A percentile compares a stretch with the other conserved stretches of the same genome.
Evolutionary conservation across 1,140 invertebrate species (phyloP).

Genomic region (Euborellia annulipes): DNA sequence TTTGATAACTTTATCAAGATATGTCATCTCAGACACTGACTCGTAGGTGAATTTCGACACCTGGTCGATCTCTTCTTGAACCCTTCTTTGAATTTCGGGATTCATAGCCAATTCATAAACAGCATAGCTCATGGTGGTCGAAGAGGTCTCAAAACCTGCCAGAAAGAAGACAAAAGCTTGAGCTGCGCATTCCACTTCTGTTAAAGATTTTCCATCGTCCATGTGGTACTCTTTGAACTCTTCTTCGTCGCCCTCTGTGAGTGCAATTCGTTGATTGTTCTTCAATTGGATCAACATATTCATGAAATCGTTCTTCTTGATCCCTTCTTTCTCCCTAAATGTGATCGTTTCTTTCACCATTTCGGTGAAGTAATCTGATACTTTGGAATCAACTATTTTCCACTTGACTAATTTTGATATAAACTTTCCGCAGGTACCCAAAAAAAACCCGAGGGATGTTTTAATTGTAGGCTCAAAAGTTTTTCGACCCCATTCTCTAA

Average conservation of each 20-base stretch:
- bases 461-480: constrained; percentile 16
- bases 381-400: constrained; percentile 9
- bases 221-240: not conserved
- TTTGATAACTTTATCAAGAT: no score
- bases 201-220: constrained; percentile 16
- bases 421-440: constrained; percentile 15
- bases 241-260: constrained; percentile 1
- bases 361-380: constrained; percentile 17
- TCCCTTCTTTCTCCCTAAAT: constrained; percentile 18
- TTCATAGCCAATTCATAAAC: constrained; percentile 32
- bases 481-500: constrained; percentile 20
- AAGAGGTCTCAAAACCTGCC: constrained; percentile 23
- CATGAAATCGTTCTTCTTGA: constrained; percentile 16
- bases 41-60: not conserved
- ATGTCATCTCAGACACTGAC: not conserved
- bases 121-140: constrained; percentile 29
- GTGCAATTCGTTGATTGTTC: constrained; percentile 3
- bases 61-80: constrained; percentile 30
- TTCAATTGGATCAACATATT: constrained; percentile 8
- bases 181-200: constrained; percentile 21
- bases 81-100: constrained; percentile 30
- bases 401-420: constrained; percentile 15
- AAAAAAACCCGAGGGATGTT: constrained; percentile 14
- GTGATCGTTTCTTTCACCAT: constrained; percentile 12
- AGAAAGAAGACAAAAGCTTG: constrained; percentile 23